Conservation (phyloP, 2,797 vertebrate species). For the Anguilla pacifica region DNA sequence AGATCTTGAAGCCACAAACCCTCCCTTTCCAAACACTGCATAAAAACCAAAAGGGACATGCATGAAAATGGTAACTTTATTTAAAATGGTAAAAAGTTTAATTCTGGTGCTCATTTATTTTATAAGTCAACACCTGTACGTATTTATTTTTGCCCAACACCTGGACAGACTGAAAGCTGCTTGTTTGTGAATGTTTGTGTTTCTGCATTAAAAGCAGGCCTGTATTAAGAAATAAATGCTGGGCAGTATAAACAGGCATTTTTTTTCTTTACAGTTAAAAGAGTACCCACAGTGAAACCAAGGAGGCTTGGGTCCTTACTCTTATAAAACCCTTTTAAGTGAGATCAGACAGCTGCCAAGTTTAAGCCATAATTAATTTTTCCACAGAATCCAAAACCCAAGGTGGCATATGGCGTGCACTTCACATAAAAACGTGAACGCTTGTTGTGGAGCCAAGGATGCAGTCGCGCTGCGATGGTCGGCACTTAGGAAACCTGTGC, state of each 20-base stretch:
- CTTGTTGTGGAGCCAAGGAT: slow-evolving; percentile 43
- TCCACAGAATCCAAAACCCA: slow-evolving; percentile 37
- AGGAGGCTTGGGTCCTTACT: slow-evolving; percentile 44
- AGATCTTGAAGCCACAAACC: neutral
- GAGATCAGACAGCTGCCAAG: slow-evolving; percentile 54
- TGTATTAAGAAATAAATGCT: slow-evolving; percentile 26
- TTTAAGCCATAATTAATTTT: slow-evolving; percentile 55
- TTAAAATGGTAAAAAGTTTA: neutral
- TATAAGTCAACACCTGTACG: neutral
- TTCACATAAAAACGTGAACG: slow-evolving; percentile 52
- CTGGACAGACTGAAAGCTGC: neutral
- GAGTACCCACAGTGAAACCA: slow-evolving; percentile 37
- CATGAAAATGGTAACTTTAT: neutral
- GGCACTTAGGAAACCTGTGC: slow-evolving; percentile 24
- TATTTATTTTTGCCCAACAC: neutral
- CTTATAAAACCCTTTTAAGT: slow-evolving; percentile 60
- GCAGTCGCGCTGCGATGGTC: slow-evolving; percentile 43
- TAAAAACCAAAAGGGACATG: neutral
- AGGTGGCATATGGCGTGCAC: slow-evolving; percentile 35
- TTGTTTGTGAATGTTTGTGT: slow-evolving; percentile 11
- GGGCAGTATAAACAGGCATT: slow-evolving; percentile 32
- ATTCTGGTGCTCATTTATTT: neutral
- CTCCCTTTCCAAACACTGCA: slow-evolving; percentile 1
- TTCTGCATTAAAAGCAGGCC: neutral
- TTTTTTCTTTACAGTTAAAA: slow-evolving; percentile 45